Conservation (phyloP, 23 tunicate species). For the Halocynthia roretzi region DNA sequence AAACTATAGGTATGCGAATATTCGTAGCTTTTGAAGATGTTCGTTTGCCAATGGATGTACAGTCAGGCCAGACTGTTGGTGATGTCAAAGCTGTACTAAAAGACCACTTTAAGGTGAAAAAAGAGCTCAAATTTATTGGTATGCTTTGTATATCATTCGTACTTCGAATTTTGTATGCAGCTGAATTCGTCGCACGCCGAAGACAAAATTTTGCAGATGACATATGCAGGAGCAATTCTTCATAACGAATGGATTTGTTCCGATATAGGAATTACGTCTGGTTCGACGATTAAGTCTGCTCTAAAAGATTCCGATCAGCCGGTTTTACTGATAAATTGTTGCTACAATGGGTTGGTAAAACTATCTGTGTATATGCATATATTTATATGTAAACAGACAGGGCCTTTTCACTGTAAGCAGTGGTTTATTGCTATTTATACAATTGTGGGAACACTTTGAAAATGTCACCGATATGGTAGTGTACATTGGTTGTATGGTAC, state of each 20-base stretch:
- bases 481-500: no score
- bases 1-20: slow-evolving; percentile 45
- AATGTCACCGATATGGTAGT: no score
- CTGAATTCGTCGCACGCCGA: slow-evolving; percentile 80
- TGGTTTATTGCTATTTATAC: no score
- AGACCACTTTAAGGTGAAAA: slow-evolving; percentile 71
- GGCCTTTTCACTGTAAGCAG: not conserved
- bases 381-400: not conserved
- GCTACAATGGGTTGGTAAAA: slow-evolving; percentile 63
- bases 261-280: slow-evolving; percentile 70
- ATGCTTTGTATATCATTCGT: not conserved
- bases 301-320: slow-evolving; percentile 81
- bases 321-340: slow-evolving; percentile 57
- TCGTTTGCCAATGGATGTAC: slow-evolving; percentile 75
- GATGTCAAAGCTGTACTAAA: slow-evolving; percentile 67
- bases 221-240: slow-evolving; percentile 71
- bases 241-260: slow-evolving; percentile 78
- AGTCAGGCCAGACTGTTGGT: slow-evolving; percentile 72
- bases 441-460: no score
- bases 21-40: slow-evolving; percentile 86
- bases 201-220: slow-evolving; percentile 65
- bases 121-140: not conserved
- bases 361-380: not conserved
- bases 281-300: slow-evolving; percentile 62
- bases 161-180: slow-evolving; percentile 20